phyloP scores from a whole-genome alignment of 2,113 vertebrate genomes.

The Chloebia gouldiae region DNA sequence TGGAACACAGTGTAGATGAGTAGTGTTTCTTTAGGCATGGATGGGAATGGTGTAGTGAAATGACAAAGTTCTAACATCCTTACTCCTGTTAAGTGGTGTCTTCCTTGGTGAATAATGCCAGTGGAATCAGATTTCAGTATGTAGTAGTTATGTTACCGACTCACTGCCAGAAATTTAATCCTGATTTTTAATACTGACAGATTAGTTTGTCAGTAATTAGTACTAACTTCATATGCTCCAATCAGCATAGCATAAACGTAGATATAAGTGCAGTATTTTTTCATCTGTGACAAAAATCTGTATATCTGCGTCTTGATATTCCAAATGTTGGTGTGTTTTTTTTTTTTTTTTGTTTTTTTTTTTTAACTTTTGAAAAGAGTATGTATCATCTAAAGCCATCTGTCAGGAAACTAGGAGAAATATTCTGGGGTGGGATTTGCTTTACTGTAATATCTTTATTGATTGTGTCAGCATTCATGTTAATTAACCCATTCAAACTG shows the following conservation, averaged over 20 bases:
- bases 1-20: background rate
- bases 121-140: background rate
- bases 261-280: background rate
- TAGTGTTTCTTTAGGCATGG: background rate
- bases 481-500: conserved; percentile 42
- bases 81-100: background rate
- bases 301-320: background rate
- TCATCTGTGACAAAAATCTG: background rate
- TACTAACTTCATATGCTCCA: background rate
- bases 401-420: conserved; percentile 20
- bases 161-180: background rate
- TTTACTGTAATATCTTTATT: conserved; percentile 30
- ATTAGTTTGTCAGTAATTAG: background rate
- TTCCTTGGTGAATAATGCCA: background rate
- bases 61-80: background rate
- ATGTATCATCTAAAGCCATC: background rate
- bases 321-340: background rate
- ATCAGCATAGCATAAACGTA: background rate
- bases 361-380: background rate
- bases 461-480: conserved; percentile 39
- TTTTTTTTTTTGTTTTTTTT: background rate
- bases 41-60: background rate
- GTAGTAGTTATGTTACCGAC: background rate
- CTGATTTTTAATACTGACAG: background rate
- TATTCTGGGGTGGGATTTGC: background rate